Percentiles rank a stretch among this genome's conserved stretches.
phyloP scores from a whole-genome alignment of 2,888 invertebrate species.

The Spodoptera littoralis region DNA sequence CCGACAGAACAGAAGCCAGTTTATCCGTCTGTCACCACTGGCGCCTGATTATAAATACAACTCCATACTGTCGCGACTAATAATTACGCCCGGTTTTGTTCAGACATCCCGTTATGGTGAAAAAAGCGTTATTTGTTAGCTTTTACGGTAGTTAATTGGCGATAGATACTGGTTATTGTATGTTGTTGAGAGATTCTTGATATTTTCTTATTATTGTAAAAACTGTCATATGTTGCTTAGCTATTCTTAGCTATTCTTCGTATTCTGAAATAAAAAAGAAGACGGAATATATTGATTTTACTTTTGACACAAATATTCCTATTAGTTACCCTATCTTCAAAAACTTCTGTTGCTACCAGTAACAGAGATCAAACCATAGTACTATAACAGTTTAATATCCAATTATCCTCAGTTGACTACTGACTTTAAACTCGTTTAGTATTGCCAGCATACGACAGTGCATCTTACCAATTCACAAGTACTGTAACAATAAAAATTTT shows the following conservation, averaged over 20 bases:
- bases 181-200: slow-evolving; percentile 5
- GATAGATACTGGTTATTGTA: slow-evolving; percentile 21
- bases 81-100: slow-evolving; percentile 42
- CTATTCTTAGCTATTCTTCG: background rate
- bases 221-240: background rate
- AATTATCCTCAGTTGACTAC: background rate
- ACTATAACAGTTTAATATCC: background rate
- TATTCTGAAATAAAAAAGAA: background rate
- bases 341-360: no score
- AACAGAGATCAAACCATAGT: background rate
- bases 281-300: background rate
- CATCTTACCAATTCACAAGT: slow-evolving; percentile 26
- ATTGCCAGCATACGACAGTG: slow-evolving; percentile 10
- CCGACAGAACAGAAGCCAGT: slow-evolving; percentile 53
- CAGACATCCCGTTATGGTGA: slow-evolving; percentile 34
- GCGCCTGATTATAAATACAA: slow-evolving; percentile 56
- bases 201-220: background rate
- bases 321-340: no score
- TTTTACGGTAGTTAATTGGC: slow-evolving; percentile 38
- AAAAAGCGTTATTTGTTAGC: slow-evolving; percentile 31
- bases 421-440: slow-evolving; percentile 25
- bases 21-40: slow-evolving; percentile 58
- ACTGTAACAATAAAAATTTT: slow-evolving; percentile 31
- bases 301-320: background rate
- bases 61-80: slow-evolving; percentile 36